Evolutionary conservation across 1,140 invertebrate genomes (phyloP).

Genomic region (Dendroctonus ponderosae): DNA sequence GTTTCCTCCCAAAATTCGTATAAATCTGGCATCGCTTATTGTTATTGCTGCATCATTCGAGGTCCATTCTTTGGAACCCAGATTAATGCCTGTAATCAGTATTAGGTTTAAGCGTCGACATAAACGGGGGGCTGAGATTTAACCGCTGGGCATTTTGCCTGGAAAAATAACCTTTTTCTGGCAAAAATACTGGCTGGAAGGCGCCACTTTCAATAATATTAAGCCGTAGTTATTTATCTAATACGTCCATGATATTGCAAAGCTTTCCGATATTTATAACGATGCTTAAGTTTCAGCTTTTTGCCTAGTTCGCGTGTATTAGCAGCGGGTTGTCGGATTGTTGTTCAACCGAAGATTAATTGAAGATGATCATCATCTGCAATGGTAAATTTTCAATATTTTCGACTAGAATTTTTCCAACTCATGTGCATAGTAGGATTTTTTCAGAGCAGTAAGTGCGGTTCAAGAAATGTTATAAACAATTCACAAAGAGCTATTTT

Average conservation of each 20-base stretch:
- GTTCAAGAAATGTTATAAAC: no score
- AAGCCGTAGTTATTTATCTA: constrained; percentile 13
- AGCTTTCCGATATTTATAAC: not conserved
- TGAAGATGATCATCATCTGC: no score
- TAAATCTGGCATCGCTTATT: constrained; percentile 23
- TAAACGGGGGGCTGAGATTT: constrained; percentile 13
- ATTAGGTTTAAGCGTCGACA: constrained; percentile 20
- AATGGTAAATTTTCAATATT: no score
- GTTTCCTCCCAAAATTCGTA: constrained; percentile 14
- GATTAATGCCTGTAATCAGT: constrained; percentile 25
- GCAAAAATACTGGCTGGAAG: constrained; percentile 9
- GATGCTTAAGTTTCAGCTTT: not conserved
- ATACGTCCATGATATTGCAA: not conserved
- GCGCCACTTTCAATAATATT: constrained; percentile 14
- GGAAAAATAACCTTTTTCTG: constrained; percentile 10
- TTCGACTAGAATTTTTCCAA: no score
- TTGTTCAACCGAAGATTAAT: no score
- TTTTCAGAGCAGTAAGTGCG: no score
- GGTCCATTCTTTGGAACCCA: constrained; percentile 18
- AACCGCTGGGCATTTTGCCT: constrained; percentile 12
- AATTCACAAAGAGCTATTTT: no score
- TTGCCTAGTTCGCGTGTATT: not conserved
- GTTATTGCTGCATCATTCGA: constrained; percentile 23
- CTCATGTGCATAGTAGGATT: no score
- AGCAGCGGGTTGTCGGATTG: no score